Conservation (phyloP, 1,140 invertebrate species). For the Colletes latitarsis region DNA sequence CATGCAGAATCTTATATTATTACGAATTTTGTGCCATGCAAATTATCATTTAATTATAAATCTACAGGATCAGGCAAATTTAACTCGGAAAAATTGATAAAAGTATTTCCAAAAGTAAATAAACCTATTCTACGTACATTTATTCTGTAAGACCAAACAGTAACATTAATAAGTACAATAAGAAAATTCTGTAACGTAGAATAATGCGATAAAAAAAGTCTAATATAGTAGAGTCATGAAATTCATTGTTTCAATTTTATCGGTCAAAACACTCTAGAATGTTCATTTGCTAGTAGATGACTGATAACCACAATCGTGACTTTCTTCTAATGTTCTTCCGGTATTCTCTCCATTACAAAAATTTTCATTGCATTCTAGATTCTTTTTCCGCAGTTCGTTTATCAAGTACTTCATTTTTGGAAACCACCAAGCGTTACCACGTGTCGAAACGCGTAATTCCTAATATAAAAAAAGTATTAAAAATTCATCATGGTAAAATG, state of each 20-base stretch:
- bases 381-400: slow-evolving; percentile 60
- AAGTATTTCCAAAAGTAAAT: neutral
- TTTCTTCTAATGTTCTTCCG: slow-evolving; percentile 60
- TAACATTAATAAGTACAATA: neutral
- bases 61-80: slow-evolving; percentile 9
- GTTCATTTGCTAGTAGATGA: slow-evolving; percentile 72
- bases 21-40: slow-evolving; percentile 62
- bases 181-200: neutral
- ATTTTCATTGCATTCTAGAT: slow-evolving; percentile 51
- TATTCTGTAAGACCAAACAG: neutral
- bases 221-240: neutral
- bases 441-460: slow-evolving; percentile 50
- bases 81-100: neutral
- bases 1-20: slow-evolving; percentile 67
- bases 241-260: neutral
- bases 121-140: neutral
- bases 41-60: slow-evolving; percentile 64
- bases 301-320: slow-evolving; percentile 70
- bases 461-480: slow-evolving; percentile 23
- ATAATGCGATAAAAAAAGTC: neutral
- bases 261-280: slow-evolving; percentile 36
- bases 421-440: slow-evolving; percentile 63
- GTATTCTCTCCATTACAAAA: slow-evolving; percentile 40
- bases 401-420: slow-evolving; percentile 64
- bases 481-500: neutral